These are phyloP conservation scores for Toxostoma redivivum DNA, from an alignment of 2,113 vertebrate species.

Conservation along the genomic window DNA sequence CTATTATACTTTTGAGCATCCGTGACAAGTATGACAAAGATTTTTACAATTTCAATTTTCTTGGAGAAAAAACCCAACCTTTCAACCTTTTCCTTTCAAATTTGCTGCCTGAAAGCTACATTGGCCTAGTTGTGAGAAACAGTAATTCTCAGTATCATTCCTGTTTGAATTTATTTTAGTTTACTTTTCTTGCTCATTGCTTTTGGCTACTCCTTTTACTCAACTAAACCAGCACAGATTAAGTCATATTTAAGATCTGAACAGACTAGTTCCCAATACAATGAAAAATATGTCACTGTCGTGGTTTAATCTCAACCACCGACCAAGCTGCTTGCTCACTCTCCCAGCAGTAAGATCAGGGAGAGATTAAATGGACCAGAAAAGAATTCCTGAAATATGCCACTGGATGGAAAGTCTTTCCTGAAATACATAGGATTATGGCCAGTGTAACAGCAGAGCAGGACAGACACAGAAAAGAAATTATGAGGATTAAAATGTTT, in stretches of 20 bases:
- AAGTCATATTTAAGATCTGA: background rate
- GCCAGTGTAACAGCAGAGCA: background rate
- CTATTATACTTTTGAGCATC: background rate
- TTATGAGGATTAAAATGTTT: background rate
- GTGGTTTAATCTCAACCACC: background rate
- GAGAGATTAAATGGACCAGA: background rate
- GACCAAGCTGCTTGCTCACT: accelerated
- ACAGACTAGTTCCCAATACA: background rate
- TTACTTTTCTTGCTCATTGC: background rate
- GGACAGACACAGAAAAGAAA: background rate
- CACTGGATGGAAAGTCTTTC: background rate
- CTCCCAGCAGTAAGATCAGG: background rate
- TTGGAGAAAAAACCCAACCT: accelerated
- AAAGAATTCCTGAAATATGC: background rate
- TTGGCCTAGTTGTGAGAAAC: background rate
- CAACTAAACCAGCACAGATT: background rate
- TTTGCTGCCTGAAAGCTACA: background rate
- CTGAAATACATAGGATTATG: background rate
- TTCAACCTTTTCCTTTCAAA: background rate
- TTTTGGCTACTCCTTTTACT: background rate
- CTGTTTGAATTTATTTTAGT: background rate
- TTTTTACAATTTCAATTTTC: background rate
- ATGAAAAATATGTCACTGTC: background rate
- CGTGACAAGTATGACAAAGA: background rate
- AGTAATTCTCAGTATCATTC: background rate